Base-by-base conservation (phyloP, 2,113 vertebrate genomes). In the Taxidea taxus region DNA sequence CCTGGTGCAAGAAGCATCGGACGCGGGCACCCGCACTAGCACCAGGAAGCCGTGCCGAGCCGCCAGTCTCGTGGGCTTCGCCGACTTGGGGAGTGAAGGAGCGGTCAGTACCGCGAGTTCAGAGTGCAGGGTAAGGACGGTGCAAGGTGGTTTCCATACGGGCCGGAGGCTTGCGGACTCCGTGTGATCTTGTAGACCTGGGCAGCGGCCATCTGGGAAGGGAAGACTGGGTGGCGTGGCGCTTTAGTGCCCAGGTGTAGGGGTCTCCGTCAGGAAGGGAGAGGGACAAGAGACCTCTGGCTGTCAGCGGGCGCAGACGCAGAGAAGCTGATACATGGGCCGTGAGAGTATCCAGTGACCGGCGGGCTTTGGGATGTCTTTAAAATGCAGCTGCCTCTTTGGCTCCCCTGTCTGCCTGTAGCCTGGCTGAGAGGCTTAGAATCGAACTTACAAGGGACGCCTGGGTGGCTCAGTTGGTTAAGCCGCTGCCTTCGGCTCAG, bases 21-120 rank as follows among this genome's bases (percentile, higher is more conserved):
- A 7, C 18, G 15, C 23, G 5, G 10, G 34, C 14, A 4, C 7
- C 0, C 4, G 1, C 5, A 21, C 3, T 51, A 15, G 64, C 85
- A 0, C 42, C 6, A 29, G 91, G 62, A 47, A 54, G 18, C 21
- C 7, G 47, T 37, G 1, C 42, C 29, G 6, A 54, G 27, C 39
- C 31, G n/a, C 81, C 21, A 0, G 1, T 58, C 62, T 31, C 20
- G 42, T 6, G 20, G 31, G 29, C 39, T 84, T 37, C 27, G 14
- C 29, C 34, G 42, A 42, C 75, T 86, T 34, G 3, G 1, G 72
- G 44, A 47, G 3, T 44, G 15, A 7, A 6, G 6, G 15, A 68
- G 21, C 54, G 11, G 2, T 23, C 15, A 16, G 37, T 16, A 16
- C 47, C 18, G 62, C 14, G 49, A 21, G 49, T 29, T 87, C 58